phyloP scores from a whole-genome alignment of 2,113 vertebrate species.

The Coracopsis vasa region DNA sequence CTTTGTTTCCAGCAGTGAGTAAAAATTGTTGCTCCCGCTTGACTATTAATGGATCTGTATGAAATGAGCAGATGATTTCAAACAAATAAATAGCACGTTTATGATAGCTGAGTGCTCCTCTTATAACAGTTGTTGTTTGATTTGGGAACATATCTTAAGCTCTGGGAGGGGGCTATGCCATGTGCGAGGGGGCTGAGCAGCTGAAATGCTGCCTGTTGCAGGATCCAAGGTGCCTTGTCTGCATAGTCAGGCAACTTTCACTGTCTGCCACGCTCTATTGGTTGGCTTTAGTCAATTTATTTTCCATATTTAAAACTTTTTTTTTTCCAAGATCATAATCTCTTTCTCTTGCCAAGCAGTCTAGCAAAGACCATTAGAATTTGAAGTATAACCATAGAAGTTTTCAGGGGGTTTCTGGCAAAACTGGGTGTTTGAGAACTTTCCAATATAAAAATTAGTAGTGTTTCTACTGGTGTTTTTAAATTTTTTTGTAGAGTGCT shows the following conservation, averaged over 20 bases:
- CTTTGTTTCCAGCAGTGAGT: not conserved
- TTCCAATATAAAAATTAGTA: not conserved
- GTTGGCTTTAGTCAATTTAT: not conserved
- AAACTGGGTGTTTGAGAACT: not conserved
- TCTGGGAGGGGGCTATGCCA: rapidly evolving
- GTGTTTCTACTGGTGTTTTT: not conserved
- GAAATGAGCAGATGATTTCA: not conserved
- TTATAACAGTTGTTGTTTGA: rapidly evolving
- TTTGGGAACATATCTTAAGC: not conserved
- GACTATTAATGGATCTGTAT: not conserved
- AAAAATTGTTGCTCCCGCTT: not conserved
- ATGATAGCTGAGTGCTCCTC: not conserved
- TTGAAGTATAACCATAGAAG: not conserved
- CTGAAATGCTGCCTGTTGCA: not conserved
- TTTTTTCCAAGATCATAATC: not conserved
- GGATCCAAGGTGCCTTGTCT: not conserved
- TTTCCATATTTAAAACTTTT: not conserved
- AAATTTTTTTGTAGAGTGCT: not conserved
- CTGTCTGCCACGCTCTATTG: not conserved
- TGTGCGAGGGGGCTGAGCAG: rapidly evolving
- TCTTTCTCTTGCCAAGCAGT: not conserved
- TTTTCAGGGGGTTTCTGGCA: not conserved
- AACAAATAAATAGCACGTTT: not conserved
- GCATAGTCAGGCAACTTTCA: not conserved
- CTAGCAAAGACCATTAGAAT: not conserved